These are phyloP conservation scores for Perognathus longimembris DNA, from an alignment of 2,113 vertebrate species.

Conservation along the genomic window DNA sequence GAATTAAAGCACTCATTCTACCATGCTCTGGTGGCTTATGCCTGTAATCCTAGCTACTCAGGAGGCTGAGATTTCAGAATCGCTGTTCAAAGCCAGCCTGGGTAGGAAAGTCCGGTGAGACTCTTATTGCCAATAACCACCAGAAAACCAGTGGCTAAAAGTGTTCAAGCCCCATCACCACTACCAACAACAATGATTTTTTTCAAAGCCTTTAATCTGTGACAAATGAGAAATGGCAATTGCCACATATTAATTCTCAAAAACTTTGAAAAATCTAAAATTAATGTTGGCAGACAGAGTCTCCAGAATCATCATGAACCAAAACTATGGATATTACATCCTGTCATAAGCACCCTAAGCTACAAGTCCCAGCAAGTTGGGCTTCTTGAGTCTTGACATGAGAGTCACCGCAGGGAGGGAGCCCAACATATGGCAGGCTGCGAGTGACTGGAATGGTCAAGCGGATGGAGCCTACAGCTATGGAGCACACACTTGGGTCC, in stretches of 20 bases:
- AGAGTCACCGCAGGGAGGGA: not conserved
- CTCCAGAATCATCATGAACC: not conserved
- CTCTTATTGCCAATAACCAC: no score
- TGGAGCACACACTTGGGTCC: not conserved
- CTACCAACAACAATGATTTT: no score
- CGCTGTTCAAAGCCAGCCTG: no score
- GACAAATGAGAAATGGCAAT: not conserved
- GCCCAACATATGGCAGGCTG: not conserved
- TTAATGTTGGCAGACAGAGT: not conserved
- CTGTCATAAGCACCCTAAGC: not conserved
- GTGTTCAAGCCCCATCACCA: no score
- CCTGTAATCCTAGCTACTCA: no score
- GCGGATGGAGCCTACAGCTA: not conserved
- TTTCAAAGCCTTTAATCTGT: no score
- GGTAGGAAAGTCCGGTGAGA: no score
- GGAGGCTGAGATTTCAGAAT: no score
- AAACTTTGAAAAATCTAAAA: constrained; percentile 18
- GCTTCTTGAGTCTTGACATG: not conserved
- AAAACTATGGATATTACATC: not conserved
- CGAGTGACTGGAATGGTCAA: not conserved
- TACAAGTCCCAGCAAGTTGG: not conserved
- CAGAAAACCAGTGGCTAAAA: no score
- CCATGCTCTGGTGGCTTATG: no score
- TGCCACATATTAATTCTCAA: not conserved
- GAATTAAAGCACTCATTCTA: not conserved